Base-by-base conservation (phyloP, 2,888 invertebrate genomes). In the Sceliomorpha sp. region DNA sequence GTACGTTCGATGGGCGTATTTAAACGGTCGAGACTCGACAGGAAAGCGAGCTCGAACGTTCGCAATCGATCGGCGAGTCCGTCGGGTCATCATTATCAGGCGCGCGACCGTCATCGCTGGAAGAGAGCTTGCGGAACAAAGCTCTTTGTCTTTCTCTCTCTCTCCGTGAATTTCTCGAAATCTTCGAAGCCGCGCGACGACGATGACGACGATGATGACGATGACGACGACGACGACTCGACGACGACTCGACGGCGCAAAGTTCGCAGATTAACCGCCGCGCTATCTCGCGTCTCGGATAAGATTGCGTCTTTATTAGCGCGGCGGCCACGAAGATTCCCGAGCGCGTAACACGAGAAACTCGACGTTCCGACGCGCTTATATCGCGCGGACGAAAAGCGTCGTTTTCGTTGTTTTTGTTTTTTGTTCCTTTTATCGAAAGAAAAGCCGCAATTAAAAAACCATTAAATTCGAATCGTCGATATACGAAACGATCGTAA, bases 181-280 rank as follows among this genome's bases (percentile, higher is more conserved):
- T 20, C 34, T 14, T 36, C 32, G 31, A 42, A 45, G 50, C 36
- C 48, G 50, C 42, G 37, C 55, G 42, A 24, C 55, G 55, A 55
- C 44, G 67, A n/a, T n/a, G n/a, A n/a, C n/a, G n/a, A n/a, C n/a
- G n/a, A n/a, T n/a, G n/a, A n/a, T n/a, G n/a, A n/a, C n/a, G n/a
- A n/a, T n/a, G n/a, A n/a, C n/a, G n/a, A n/a, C n/a, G n/a, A n/a
- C n/a, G n/a, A n/a, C n/a, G n/a, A n/a, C n/a, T n/a, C n/a, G n/a
- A n/a, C n/a, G n/a, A n/a, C 36, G 55, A 56, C 42, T 45, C 55
- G 42, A 24, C 55, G 55, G 60, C 44, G 67, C 53, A 68, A 68
- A 68, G 67, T 68, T 55, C 67, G 59, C 36, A 47, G 67, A 60
- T 67, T 55, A 55, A 59, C 59, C 40, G 31, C 53, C 24, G 36